A percentile compares a stretch with the other conserved stretches of the same genome.
phyloP scores from a whole-genome alignment of 2,113 vertebrate species.

The Nibea albiflora region DNA sequence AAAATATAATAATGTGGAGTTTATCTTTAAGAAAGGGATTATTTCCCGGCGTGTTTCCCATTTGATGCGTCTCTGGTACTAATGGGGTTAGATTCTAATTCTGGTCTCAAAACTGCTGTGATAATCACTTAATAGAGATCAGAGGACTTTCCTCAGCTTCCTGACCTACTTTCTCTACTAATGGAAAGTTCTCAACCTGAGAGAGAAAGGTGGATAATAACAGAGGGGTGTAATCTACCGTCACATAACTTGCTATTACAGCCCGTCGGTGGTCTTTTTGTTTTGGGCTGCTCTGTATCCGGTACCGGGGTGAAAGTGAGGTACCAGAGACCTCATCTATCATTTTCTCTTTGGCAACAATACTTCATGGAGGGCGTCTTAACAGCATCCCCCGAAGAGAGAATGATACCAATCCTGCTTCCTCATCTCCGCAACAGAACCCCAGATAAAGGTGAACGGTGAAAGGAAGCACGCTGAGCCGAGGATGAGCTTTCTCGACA shows the following conservation, averaged over 20 bases:
- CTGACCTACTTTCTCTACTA: constrained; percentile 34
- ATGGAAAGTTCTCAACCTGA: background rate
- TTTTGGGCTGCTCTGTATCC: background rate
- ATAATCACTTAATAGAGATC: background rate
- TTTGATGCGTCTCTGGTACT: background rate
- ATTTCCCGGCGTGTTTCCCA: background rate
- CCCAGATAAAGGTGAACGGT: constrained; percentile 10
- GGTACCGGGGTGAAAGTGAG: background rate
- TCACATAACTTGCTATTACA: background rate
- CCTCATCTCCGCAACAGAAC: background rate
- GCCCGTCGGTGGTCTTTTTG: constrained; percentile 3
- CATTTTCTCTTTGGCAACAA: constrained; percentile 30
- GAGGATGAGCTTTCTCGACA: constrained; percentile 51
- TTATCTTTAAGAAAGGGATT: background rate
- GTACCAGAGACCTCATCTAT: background rate
- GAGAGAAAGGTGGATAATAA: background rate
- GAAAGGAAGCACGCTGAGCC: constrained; percentile 51
- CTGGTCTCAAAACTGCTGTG: background rate
- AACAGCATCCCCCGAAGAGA: constrained; percentile 30
- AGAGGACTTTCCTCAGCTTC: background rate
- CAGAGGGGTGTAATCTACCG: constrained; percentile 1
- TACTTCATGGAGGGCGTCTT: background rate
- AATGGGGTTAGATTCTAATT: background rate
- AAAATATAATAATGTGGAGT: background rate
- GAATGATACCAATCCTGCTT: background rate